phyloP scores from a whole-genome alignment of 2,888 invertebrate species.

The Elmis aenea region DNA sequence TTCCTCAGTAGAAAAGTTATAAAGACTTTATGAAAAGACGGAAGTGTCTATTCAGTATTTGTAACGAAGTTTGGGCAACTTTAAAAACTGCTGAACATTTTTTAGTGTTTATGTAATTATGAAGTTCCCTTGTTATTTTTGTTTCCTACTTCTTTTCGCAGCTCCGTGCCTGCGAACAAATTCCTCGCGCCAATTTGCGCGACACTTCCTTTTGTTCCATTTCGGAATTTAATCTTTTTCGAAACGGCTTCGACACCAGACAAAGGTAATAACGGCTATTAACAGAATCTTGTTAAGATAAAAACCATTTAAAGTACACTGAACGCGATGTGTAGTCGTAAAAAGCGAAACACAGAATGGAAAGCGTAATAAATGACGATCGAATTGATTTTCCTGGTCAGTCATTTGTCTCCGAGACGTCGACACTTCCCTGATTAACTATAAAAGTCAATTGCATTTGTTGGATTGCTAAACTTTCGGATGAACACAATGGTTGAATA shows the following conservation, averaged over 20 bases:
- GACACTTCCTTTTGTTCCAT: too few species aligned
- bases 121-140: constrained; percentile 14
- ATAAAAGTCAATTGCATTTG: constrained; percentile 32
- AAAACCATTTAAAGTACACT: too few species aligned
- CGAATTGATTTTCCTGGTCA: constrained; percentile 41
- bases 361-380: constrained; percentile 35
- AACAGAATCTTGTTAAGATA: too few species aligned
- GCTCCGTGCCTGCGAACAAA: too few species aligned
- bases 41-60: constrained; percentile 19
- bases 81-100: constrained; percentile 14
- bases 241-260: too few species aligned
- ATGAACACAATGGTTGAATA: constrained; percentile 19
- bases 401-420: constrained; percentile 37
- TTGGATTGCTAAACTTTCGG: constrained; percentile 33
- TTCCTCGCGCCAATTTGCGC: too few species aligned
- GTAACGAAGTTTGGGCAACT: constrained; percentile 15
- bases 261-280: too few species aligned
- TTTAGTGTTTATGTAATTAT: constrained; percentile 17
- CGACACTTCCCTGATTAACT: constrained; percentile 35
- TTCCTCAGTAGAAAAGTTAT: constrained; percentile 14
- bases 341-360: constrained; percentile 16
- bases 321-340: constrained; percentile 23
- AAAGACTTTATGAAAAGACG: constrained; percentile 17
- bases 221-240: too few species aligned
- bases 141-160: constrained; percentile 10